Evolutionary conservation across 1,140 invertebrate species (phyloP), one percentile per base, ranked within the genome.

Genomic region (Anastrepha obliqua): DNA sequence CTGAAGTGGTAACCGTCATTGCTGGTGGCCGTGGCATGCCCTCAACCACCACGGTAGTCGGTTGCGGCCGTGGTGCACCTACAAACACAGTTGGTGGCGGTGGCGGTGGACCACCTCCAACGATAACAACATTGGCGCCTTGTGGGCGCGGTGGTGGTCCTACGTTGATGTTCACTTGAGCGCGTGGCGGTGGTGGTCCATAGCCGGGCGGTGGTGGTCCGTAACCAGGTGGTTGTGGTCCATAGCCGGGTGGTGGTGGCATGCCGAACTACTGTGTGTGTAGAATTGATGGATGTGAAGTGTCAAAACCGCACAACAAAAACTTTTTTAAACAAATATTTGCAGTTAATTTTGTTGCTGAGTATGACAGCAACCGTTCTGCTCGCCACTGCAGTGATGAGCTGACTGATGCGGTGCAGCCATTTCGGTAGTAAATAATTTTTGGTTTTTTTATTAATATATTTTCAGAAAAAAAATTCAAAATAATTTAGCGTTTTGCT

Each of bases 91-190:
- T 64, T 42, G 87, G 90, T 3, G 87, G 88, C 58, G 89, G 89
- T 62, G 89, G 90, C 5, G 89, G 90, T 15, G 90, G 64, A 1
- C 62, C 13, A 88, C 58, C 5, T 86, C 78, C 59, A 8, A 87
- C 81, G 7, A 87, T 47, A 17, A 88, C 88, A 1, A 87, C 86
- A 65, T 78, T 86, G 39, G 86, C 88, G 44, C 87, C 86, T 70
- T 89, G 89, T 7, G 87, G 88, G 74, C 87, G 88, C 42, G 87
- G 85, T 62, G 87, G 42, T n/a, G 70, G 47, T 42, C 89, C 90
- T 3, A 92, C 90, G 87, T 92, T 92, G 1, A 92, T 90, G 87
- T 89, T 89, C 3, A 89, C 89, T 55, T 90, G 89, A 6, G 85
- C 20, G 85, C 86, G n/a, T 44, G 87, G 89, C 7, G 89, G 88